A percentile compares a stretch with the other conserved stretches of the same genome.
Evolutionary conservation across 1,140 invertebrate genomes (phyloP).

Genomic region (Phthorimaea operculella): DNA sequence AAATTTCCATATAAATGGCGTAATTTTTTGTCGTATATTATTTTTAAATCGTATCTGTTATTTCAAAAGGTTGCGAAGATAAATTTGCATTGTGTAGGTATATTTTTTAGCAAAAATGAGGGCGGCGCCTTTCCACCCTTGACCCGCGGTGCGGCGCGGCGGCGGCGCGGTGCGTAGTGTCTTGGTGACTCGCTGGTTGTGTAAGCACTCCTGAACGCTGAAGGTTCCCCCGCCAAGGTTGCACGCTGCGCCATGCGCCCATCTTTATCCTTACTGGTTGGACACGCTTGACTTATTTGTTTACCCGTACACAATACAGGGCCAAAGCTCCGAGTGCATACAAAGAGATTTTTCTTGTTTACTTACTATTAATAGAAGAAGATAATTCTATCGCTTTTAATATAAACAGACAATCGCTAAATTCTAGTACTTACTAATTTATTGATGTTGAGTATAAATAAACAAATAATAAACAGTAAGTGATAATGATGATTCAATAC

Average conservation of each 20-base stretch:
- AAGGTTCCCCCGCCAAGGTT: constrained; percentile 39
- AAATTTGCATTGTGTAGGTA: constrained; percentile 41
- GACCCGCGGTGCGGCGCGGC: constrained; percentile 43
- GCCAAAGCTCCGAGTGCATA: too few species aligned
- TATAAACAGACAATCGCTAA: too few species aligned
- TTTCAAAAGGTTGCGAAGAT: constrained; percentile 24
- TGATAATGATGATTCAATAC: not conserved
- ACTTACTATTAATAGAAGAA: too few species aligned
- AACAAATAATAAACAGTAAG: too few species aligned
- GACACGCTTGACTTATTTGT: too few species aligned
- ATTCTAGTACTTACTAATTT: too few species aligned
- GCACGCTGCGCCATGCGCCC: constrained; percentile 23
- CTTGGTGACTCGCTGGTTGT: not conserved
- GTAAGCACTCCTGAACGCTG: constrained; percentile 25
- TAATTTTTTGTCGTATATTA: not conserved
- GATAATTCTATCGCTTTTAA: too few species aligned
- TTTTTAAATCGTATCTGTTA: not conserved
- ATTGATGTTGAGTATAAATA: too few species aligned
- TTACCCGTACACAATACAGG: too few species aligned
- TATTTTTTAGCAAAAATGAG: constrained; percentile 48
- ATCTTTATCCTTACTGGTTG: constrained; percentile 36
- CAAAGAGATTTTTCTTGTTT: too few species aligned
- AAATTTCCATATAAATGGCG: not conserved
- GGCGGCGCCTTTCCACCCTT: constrained; percentile 49
- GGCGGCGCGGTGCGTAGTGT: constrained; percentile 7